Evolutionary conservation across 2,888 invertebrate genomes (phyloP), one percentile per base, ranked within the genome.

Genomic region (Agrotis segetum): DNA sequence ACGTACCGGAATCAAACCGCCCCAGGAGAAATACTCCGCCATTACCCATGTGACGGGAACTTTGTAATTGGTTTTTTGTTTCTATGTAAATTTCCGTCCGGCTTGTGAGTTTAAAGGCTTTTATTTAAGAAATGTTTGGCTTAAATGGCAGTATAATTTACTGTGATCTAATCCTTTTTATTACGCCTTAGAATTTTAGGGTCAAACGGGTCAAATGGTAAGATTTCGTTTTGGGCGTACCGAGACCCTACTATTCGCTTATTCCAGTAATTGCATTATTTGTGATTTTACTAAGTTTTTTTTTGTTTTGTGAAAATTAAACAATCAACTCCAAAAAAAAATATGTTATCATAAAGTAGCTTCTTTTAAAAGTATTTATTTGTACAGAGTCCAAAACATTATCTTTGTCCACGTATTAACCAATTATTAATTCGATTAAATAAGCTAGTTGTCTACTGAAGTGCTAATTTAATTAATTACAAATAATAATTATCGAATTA

Each of bases 61-160:
- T 81, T 40, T 84, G 88, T 89, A 89, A 89, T 89, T 89, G 88
- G 85, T 85, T 89, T 89, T 89, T 89, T 89, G 86, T 89, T 89
- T 84, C 85, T 83, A 86, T 86, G 87, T 81, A 88, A 86, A 87
- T 86, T 82, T 72, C 71, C 73, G 72, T 82, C 79, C 63, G 71
- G 74, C 71, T 83, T 71, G 73, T 72, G 75, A 86, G 85, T 86
- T 86, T 85, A 86, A 81, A 84, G 79, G 67, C 64, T 74, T 61
- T 74, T 72, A 77, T 82, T 81, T 74, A 79, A 84, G 74, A 70
- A 73, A 75, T 68, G 60, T 74, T 79, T 77, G 24, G n/a, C 62
- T 71, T 66, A 52, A 46, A 58, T 59, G 44, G 44, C 52, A 55
- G 52, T 67, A 7, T 29, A 49, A 16, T 52, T 19, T 40, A 17